A percentile compares a stretch with the other conserved stretches of the same genome.
Conservation (phyloP, 2,888 invertebrate species). For the Gymnosoma rotundatum region DNA sequence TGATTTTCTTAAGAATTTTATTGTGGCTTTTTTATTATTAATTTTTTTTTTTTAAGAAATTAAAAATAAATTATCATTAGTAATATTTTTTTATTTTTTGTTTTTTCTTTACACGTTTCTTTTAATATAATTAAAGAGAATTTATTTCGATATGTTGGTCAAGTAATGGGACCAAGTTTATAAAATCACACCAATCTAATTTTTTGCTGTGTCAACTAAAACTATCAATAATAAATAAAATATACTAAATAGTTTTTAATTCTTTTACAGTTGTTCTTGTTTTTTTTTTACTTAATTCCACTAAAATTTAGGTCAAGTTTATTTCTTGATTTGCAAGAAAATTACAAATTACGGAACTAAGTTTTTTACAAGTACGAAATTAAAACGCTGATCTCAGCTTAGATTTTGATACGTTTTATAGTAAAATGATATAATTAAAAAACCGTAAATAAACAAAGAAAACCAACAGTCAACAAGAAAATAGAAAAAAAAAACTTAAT, state of each 20-base stretch:
- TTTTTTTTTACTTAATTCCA: conserved; percentile 12
- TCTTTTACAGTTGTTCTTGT: conserved; percentile 34
- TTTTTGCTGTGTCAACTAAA: conserved; percentile 45
- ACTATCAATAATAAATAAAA: conserved; percentile 37
- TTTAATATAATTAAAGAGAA: conserved; percentile 52
- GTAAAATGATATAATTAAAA: conserved; percentile 54
- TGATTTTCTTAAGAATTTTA: conserved; percentile 65
- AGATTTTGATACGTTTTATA: conserved; percentile 29
- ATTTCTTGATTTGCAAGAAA: conserved; percentile 39
- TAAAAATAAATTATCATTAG: conserved; percentile 70
- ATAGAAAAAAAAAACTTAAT: not conserved
- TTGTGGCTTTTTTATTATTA: not conserved
- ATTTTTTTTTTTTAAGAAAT: conserved; percentile 38
- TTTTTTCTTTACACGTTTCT: not conserved
- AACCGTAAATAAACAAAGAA: conserved; percentile 4
- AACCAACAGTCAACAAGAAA: not conserved
- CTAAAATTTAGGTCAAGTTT: conserved; percentile 67
- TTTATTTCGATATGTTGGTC: conserved; percentile 54
- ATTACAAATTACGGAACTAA: conserved; percentile 47
- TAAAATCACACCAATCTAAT: conserved; percentile 23
- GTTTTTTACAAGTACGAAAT: conserved; percentile 4
- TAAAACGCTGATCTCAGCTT: conserved; percentile 50
- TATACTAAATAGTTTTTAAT: conserved; percentile 40
- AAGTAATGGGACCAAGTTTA: conserved; percentile 69
- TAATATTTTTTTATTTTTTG: conserved; percentile 21